Conservation (phyloP, 2,797 vertebrate species). For the Sebastolobus altivelis region DNA sequence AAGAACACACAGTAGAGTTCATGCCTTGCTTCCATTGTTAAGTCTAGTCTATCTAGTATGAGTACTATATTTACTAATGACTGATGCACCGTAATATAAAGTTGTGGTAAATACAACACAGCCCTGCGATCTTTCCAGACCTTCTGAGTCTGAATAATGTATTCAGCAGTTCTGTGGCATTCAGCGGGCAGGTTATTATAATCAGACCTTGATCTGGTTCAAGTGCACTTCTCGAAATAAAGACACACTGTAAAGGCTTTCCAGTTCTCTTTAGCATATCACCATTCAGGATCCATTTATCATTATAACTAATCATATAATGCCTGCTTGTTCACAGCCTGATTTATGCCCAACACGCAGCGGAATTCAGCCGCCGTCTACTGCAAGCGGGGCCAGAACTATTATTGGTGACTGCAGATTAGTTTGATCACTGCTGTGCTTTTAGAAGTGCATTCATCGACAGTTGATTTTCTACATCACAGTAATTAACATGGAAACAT, state of each 20-base stretch:
- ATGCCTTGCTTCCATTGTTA: neutral
- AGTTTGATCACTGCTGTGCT: conserved; percentile 3
- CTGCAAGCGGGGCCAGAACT: neutral
- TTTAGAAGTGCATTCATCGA: neutral
- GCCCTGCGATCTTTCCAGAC: neutral
- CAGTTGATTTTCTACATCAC: neutral
- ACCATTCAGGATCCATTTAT: conserved; percentile 7
- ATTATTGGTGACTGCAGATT: neutral
- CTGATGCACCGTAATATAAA: neutral
- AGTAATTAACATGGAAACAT: neutral
- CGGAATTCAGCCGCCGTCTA: neutral
- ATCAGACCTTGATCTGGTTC: conserved; percentile 33
- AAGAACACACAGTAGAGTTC: neutral
- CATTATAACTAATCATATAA: conserved; percentile 12
- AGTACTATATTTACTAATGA: neutral
- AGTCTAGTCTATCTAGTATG: neutral
- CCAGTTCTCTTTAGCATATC: neutral
- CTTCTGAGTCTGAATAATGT: neutral
- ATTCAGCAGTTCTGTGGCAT: neutral
- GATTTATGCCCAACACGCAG: conserved; percentile 17
- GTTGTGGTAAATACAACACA: neutral
- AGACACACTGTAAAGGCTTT: conserved; percentile 5
- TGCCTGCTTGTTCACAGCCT: conserved; percentile 20
- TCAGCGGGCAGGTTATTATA: conserved; percentile 33
- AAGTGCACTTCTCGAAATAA: conserved; percentile 31